phyloP scores from a whole-genome alignment of 2,797 vertebrate genomes.

The Argyrosomus regius region DNA sequence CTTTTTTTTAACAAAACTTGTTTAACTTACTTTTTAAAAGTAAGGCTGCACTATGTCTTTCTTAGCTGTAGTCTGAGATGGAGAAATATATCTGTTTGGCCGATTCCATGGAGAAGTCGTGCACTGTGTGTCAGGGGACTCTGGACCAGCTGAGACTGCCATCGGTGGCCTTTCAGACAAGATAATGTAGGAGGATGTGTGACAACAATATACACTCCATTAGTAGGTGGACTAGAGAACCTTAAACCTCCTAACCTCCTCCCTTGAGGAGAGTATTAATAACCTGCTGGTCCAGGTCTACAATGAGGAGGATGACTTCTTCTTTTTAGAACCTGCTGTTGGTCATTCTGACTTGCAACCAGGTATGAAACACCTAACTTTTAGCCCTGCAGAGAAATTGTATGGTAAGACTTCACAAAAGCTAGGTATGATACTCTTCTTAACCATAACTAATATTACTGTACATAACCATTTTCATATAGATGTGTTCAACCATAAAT shows the following conservation, averaged over 20 bases:
- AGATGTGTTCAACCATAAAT: background rate
- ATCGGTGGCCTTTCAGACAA: background rate
- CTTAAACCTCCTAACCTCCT: background rate
- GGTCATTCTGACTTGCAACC: too few species aligned
- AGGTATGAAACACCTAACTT: background rate
- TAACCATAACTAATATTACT: background rate
- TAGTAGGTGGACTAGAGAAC: constrained; percentile 6
- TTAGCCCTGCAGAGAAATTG: background rate
- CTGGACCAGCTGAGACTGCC: constrained; percentile 4
- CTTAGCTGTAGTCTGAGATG: too few species aligned
- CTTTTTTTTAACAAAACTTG: too few species aligned
- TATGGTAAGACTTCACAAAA: background rate
- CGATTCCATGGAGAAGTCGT: too few species aligned
- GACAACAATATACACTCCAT: background rate
- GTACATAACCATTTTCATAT: background rate
- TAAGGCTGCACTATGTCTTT: too few species aligned
- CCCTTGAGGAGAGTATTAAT: too few species aligned
- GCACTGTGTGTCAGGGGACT: background rate
- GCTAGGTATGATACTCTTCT: too few species aligned
- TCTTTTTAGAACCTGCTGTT: too few species aligned
- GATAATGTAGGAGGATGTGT: background rate
- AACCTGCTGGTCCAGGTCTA: too few species aligned
- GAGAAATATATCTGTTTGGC: too few species aligned
- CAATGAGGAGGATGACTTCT: too few species aligned
- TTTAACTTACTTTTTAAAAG: too few species aligned